phyloP scores from a whole-genome alignment of 1,140 invertebrate genomes.

The Bacillus rossius region DNA sequence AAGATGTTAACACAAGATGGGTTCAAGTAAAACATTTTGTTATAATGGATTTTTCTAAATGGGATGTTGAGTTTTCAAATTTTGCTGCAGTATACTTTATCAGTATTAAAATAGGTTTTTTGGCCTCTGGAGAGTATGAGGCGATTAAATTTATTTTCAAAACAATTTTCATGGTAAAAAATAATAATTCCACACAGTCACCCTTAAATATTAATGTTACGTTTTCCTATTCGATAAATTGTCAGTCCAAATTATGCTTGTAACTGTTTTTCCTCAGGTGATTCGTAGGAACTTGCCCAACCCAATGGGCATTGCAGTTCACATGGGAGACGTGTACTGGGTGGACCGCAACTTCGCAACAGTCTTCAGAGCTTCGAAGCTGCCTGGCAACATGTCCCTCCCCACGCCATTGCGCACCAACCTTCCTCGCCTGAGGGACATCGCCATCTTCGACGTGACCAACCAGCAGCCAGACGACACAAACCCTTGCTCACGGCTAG shows the following conservation, averaged over 20 bases:
- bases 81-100: too few relatives aligned
- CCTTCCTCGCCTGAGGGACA: constrained; percentile 76
- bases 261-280: constrained; percentile 49
- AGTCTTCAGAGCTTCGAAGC: constrained; percentile 80
- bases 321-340: constrained; percentile 86
- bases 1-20: not conserved
- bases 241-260: too few relatives aligned
- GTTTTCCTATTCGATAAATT: too few relatives aligned
- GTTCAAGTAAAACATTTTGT: not conserved
- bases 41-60: not conserved
- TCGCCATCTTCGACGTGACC: constrained; percentile 82
- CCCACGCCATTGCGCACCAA: constrained; percentile 69
- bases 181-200: too few relatives aligned
- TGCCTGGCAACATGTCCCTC: constrained; percentile 59
- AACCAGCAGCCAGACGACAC: constrained; percentile 77
- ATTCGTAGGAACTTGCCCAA: constrained; percentile 88
- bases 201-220: too few relatives aligned
- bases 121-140: too few relatives aligned
- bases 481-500: constrained; percentile 65
- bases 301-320: constrained; percentile 89
- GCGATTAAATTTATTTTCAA: too few relatives aligned
- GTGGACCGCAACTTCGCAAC: constrained; percentile 89
- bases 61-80: not conserved
- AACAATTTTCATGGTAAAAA: too few relatives aligned
- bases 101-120: too few relatives aligned